These are phyloP conservation scores for Aleiodes leptofemur DNA, from an alignment of 2,888 invertebrate genomes.

Conservation along the genomic window DNA sequence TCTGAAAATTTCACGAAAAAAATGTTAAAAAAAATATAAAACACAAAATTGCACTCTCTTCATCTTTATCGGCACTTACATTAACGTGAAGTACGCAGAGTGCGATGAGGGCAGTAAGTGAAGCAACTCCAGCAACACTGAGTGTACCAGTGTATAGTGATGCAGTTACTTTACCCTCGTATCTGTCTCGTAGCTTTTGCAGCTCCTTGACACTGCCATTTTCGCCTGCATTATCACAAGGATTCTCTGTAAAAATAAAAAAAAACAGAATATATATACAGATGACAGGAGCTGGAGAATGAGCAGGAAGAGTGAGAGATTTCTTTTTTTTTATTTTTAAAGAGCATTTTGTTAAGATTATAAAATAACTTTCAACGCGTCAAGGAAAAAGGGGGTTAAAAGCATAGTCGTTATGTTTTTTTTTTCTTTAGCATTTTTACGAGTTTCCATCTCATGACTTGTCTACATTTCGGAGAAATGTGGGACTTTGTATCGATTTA, in stretches of 20 bases:
- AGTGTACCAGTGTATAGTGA: slow-evolving; percentile 86
- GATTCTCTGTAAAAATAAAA: slow-evolving; percentile 59
- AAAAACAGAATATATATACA: not conserved
- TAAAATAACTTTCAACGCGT: slow-evolving; percentile 17
- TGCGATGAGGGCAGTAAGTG: slow-evolving; percentile 79
- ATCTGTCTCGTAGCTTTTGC: slow-evolving; percentile 69
- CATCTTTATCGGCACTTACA: slow-evolving; percentile 76
- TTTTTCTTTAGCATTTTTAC: not conserved
- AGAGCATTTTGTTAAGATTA: not conserved
- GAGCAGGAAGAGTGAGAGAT: not conserved
- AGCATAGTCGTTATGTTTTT: not conserved
- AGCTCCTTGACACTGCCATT: slow-evolving; percentile 66
- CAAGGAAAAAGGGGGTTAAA: not conserved
- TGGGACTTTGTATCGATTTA: too few relatives aligned
- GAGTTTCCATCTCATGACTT: not conserved
- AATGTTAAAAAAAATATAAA: not conserved
- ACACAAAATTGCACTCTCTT: not conserved
- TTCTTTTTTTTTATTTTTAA: not conserved
- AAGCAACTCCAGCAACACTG: slow-evolving; percentile 81
- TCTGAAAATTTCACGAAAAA: not conserved
- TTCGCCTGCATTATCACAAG: slow-evolving; percentile 57
- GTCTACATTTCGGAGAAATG: too few relatives aligned
- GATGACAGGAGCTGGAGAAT: not conserved
- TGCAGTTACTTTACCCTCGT: slow-evolving; percentile 79
- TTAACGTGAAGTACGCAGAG: slow-evolving; percentile 78